Conservation (phyloP, 2,797 vertebrate genomes). For the Pseudomugil tenellus region DNA sequence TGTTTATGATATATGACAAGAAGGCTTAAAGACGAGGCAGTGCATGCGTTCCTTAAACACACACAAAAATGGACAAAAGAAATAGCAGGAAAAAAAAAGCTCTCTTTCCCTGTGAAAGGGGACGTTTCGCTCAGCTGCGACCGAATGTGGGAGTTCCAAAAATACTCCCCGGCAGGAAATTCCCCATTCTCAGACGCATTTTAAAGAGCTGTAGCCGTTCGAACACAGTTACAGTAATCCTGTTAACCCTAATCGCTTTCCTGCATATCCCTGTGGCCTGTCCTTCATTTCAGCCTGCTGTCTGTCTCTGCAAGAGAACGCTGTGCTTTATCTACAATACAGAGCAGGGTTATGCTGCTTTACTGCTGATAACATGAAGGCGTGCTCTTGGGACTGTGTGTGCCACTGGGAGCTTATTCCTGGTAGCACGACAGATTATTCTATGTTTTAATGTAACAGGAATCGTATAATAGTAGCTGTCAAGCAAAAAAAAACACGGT, state of each 20-base stretch:
- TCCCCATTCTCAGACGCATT: slow-evolving; percentile 79
- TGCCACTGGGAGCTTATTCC: slow-evolving; percentile 38
- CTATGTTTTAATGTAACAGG: slow-evolving; percentile 17
- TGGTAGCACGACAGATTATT: slow-evolving; percentile 24
- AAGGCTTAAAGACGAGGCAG: slow-evolving; percentile 50
- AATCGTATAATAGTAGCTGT: slow-evolving; percentile 6
- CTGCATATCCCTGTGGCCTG: slow-evolving; percentile 69
- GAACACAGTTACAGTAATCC: slow-evolving; percentile 80
- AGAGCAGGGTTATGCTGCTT: slow-evolving; percentile 49
- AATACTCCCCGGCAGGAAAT: slow-evolving; percentile 85
- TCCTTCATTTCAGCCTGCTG: slow-evolving; percentile 48
- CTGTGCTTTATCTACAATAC: slow-evolving; percentile 49
- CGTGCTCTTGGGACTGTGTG: slow-evolving; percentile 35
- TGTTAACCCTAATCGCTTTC: slow-evolving; percentile 81
- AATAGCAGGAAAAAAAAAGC: slow-evolving; percentile 50
- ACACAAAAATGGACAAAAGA: slow-evolving; percentile 42
- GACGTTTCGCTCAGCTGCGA: slow-evolving; percentile 45
- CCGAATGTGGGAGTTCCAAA: slow-evolving; percentile 82
- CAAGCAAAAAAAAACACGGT: slow-evolving; percentile 1
- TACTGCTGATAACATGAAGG: slow-evolving; percentile 53
- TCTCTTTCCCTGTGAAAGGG: slow-evolving; percentile 37
- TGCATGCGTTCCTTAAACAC: slow-evolving; percentile 43
- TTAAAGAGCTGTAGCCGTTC: slow-evolving; percentile 71
- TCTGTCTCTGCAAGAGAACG: slow-evolving; percentile 42
- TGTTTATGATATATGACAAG: slow-evolving; percentile 75